phyloP scores from a whole-genome alignment of 2,888 invertebrate genomes.

The Monoplex corrugatus region DNA sequence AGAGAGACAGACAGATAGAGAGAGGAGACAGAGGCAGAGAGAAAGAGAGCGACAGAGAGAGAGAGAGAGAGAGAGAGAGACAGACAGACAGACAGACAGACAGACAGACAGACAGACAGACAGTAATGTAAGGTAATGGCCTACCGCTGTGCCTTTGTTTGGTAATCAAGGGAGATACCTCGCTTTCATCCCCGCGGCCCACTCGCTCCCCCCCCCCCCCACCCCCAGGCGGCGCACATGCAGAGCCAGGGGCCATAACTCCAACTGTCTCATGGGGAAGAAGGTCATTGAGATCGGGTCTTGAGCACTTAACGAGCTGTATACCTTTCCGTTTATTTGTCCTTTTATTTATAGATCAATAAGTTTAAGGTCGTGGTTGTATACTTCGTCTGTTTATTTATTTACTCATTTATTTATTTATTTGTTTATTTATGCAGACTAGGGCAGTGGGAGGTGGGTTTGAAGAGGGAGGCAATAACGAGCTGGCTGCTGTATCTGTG shows the following conservation, averaged over 20 bases:
- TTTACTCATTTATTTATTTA: too few relatives aligned
- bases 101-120: background rate
- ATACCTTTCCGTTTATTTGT: too few relatives aligned
- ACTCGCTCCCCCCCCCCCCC: too few relatives aligned
- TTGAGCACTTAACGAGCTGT: too few relatives aligned
- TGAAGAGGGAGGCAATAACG: too few relatives aligned
- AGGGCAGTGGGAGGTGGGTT: too few relatives aligned
- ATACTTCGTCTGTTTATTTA: too few relatives aligned
- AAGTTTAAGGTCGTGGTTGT: too few relatives aligned
- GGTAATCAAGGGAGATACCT: slow-evolving; percentile 50
- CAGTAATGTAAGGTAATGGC: slow-evolving; percentile 38
- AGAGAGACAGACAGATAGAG: background rate
- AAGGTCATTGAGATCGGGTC: background rate
- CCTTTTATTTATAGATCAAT: too few relatives aligned
- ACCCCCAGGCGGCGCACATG: background rate
- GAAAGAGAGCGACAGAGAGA: background rate
- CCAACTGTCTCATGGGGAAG: background rate
- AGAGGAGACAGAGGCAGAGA: background rate
- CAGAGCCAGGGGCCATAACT: slow-evolving; percentile 26
- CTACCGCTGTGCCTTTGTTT: slow-evolving; percentile 47
- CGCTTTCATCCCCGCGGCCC: slow-evolving; percentile 33
- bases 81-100: background rate
- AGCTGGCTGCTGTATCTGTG: too few relatives aligned
- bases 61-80: slow-evolving; percentile 19
- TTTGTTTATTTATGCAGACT: too few relatives aligned